Evolutionary conservation across 2,113 vertebrate genomes (phyloP).

Genomic region (Microtus ochrogaster): DNA sequence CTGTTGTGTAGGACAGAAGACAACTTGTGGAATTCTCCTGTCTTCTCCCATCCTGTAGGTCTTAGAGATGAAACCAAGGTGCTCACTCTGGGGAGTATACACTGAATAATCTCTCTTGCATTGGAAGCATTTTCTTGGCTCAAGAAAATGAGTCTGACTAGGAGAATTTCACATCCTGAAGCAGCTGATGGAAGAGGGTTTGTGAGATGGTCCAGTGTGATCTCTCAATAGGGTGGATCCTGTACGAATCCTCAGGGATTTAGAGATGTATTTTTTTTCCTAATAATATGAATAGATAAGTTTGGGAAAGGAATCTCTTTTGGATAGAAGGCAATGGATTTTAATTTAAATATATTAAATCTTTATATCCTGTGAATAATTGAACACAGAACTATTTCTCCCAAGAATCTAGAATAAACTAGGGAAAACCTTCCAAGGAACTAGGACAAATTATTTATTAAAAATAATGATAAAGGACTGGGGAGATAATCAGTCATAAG

Average conservation of each 20-base stretch:
- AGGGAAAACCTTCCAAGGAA: conserved; percentile 17
- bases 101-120: too few species aligned
- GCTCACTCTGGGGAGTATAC: neutral
- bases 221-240: neutral
- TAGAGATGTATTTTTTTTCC: neutral
- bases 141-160: neutral
- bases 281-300: neutral
- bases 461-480: neutral
- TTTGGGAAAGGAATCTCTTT: neutral
- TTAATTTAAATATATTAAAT: conserved; percentile 18
- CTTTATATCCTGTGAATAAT: conserved; percentile 43
- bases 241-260: neutral
- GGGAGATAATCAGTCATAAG: neutral
- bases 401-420: conserved; percentile 45
- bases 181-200: neutral
- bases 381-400: conserved; percentile 39
- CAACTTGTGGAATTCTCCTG: neutral
- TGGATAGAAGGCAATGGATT: conserved; percentile 48
- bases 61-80: neutral
- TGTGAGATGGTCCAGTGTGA: neutral
- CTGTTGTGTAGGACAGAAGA: neutral
- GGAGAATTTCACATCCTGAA: conserved; percentile 28
- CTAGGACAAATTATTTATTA: conserved; percentile 25
- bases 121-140: neutral
- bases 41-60: neutral